Evolutionary conservation across 2,888 invertebrate species (phyloP), one percentile per base, ranked within the genome.

Genomic region (Trypoxylon attenuatum): DNA sequence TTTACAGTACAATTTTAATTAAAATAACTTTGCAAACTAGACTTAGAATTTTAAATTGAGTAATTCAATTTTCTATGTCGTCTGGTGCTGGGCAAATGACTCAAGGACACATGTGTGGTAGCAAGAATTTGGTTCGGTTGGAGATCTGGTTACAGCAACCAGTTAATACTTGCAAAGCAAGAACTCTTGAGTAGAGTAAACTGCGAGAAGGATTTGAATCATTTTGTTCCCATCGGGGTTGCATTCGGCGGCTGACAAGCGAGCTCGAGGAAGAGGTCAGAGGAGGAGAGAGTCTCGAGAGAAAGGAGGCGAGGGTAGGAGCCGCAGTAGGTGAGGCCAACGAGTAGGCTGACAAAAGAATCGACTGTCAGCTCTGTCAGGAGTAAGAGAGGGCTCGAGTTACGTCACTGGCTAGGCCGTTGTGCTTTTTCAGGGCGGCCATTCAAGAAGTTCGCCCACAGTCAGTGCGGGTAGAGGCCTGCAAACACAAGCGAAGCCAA

Each of bases 331-430:
- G 80, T 80, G 82, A 83, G 79, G 79, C 78, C 70, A 76, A 74
- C 76, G 69, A 80, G 69, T 67, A 69, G 73, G 41, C 63, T 71
- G 69, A 83, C 82, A 84, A 84, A 80, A 75, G 75, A n/a, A 76
- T 69, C 75, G 72, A 80, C 82, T 82, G 82, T 81, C 81, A 80
- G 79, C 71, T 71, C 80, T 82, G 82, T 81, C 79, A 82, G 81
- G 68, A 69, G 73, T 81, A 81, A 82, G 82, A 80, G 79, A 67
- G 72, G 68, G 79, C 80, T 84, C 84, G 82, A 79, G 80, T 84
- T 84, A 84, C 84, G 84, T 84, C 82, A 84, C 82, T 78, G 81
- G 83, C 80, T 67, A 76, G 82, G 80, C 76, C 77, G 78, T 74
- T 78, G 82, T 79, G 78, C 81, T 78, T 82, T 82, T 82, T 74